Base-by-base conservation (phyloP, 2,113 vertebrate species). In the Spea bombifrons region DNA sequence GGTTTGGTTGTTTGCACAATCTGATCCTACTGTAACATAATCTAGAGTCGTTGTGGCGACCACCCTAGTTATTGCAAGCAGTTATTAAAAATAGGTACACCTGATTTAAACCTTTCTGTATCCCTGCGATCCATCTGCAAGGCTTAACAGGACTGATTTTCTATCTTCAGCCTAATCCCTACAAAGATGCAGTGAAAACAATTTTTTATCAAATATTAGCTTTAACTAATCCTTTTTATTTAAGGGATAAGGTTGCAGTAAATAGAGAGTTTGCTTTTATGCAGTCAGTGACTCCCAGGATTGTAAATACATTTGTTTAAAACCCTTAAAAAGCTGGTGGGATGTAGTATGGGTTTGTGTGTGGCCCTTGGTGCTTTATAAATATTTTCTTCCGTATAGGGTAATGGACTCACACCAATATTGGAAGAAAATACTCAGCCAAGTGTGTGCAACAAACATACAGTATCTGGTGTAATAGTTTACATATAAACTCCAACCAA, bases 171-270 rank as follows among this genome's bases (percentile, higher is more conserved):
- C 16, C 8, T 69, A 76, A 76, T 76, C 75, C 75, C n/a, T 6
- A 66, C 53, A 61, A 76, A 76, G 75, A 76, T 66, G 55, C 65
- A 76, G 13, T 76, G 75, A 76, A n/a, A 76, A 76, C 75, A 10
- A 59, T 76, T 57, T 75, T 59, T 69, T 69, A 76, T 76, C 69
- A 69, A 76, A 76, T 76, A 76, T 76, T 76, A 76, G 75, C 66
- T 76, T 76, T 76, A 17, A 66, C 55, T 69, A 76, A 76, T 76
- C 75, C 66, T 66, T 57, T 76, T 69, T 76, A 61, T 76, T 68
- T 76, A 76, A 69, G 61, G 66, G 75, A 68, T 70, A 66, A 59
- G n/a, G 66, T 61, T 69, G 66, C 75, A 67, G 66, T 70, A 69
- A 76, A 76, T 76, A 76, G 50, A 70, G 46, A 69, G 52, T 66